Conservation (phyloP, 2,113 vertebrate species). For the Hemicordylus capensis region DNA sequence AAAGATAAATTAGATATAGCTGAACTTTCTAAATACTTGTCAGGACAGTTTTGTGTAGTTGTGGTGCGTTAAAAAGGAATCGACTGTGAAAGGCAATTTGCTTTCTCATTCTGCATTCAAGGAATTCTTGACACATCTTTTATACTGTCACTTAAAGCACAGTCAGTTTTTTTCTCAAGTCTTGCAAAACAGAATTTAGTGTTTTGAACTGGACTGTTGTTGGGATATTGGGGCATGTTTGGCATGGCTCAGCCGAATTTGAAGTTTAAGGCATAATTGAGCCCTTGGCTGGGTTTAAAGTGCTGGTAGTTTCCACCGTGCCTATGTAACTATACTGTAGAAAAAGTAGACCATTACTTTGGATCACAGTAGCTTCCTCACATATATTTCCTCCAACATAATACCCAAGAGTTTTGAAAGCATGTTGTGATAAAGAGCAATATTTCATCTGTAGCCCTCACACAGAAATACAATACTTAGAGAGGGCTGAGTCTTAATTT, state of each 20-base stretch:
- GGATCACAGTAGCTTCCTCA: background rate
- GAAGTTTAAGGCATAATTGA: background rate
- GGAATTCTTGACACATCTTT: background rate
- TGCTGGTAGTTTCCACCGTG: background rate
- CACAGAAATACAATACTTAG: background rate
- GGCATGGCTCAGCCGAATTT: background rate
- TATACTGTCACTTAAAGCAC: background rate
- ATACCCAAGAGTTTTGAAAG: background rate
- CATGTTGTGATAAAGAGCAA: too few species aligned
- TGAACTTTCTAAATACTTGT: background rate
- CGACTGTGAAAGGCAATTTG: background rate
- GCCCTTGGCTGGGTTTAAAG: background rate
- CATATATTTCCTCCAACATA: background rate
- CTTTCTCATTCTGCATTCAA: background rate
- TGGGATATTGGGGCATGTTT: too few species aligned
- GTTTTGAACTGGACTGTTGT: background rate
- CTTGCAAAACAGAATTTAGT: too few species aligned
- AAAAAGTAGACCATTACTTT: background rate
- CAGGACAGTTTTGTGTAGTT: background rate
- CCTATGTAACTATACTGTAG: background rate
- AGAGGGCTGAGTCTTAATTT: background rate
- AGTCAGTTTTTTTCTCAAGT: background rate
- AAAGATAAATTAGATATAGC: background rate
- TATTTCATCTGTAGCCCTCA: background rate
- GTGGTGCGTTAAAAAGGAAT: background rate